A percentile compares a stretch with the other conserved stretches of the same genome.
These are phyloP conservation scores for Popillia japonica DNA, from an alignment of 1,140 invertebrate genomes.

Conservation along the genomic window DNA sequence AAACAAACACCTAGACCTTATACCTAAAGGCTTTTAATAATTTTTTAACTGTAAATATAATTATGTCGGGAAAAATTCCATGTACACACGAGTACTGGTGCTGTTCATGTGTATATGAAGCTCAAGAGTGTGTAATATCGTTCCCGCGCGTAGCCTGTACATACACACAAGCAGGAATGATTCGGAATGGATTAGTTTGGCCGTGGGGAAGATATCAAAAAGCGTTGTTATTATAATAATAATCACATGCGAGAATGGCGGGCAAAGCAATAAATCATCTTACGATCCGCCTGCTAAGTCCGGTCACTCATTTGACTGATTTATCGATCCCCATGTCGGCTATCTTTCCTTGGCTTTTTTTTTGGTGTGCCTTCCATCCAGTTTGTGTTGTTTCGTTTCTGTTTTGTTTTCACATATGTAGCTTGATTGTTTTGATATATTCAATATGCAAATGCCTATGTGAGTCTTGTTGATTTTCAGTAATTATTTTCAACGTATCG, in stretches of 20 bases:
- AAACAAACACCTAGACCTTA: not conserved
- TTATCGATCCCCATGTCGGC: slow-evolving; percentile 57
- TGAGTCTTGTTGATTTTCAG: no score
- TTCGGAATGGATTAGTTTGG: slow-evolving; percentile 44
- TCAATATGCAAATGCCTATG: not conserved
- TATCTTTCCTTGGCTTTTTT: slow-evolving; percentile 44
- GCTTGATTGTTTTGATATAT: slow-evolving; percentile 1
- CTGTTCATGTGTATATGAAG: not conserved
- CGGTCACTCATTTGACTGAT: slow-evolving; percentile 59
- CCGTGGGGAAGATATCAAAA: slow-evolving; percentile 53
- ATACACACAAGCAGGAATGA: slow-evolving; percentile 36
- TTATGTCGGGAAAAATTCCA: not conserved
- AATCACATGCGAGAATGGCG: slow-evolving; percentile 59
- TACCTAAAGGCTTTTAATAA: not conserved
- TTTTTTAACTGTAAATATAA: not conserved
- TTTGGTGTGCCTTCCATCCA: not conserved
- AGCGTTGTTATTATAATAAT: slow-evolving; percentile 58
- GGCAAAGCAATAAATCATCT: slow-evolving; percentile 57
- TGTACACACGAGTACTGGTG: not conserved
- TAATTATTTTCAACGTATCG: no score
- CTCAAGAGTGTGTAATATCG: slow-evolving; percentile 6
- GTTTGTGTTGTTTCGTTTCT: slow-evolving; percentile 8
- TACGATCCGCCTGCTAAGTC: slow-evolving; percentile 54
- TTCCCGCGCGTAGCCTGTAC: not conserved
- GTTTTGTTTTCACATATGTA: slow-evolving; percentile 16